Base-by-base conservation (phyloP, 2,888 invertebrate genomes). In the Macrophya alboannulata region DNA sequence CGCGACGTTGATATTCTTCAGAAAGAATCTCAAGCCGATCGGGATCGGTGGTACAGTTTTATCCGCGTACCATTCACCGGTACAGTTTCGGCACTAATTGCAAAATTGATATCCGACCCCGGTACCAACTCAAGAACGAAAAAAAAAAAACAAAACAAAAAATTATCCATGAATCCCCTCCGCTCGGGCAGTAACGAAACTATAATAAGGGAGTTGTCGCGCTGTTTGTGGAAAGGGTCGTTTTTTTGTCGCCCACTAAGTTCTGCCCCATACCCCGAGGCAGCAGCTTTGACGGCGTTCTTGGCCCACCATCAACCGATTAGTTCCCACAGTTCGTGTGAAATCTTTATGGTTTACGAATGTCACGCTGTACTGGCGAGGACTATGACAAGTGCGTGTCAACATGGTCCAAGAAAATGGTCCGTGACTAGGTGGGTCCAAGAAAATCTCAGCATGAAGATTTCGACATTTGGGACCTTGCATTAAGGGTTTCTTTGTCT, bases 21-120 rank as follows among this genome's bases (percentile, higher is more conserved):
- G 76, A 82, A 79, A 48, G 17, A 25, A 74, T 77, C 51, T 45
- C 43, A 88, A 86, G 79, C 86, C 88, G 85, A 87, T 86, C 87
- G 87, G 87, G 85, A 87, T 86, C 87, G 87, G 87, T 83, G 84
- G 87, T 90, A 90, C 90, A 90, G 90, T 90, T 90, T 90, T 90
- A 90, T 90, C 89, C 88, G 85, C 83, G 55, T 85, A 86, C 84
- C 81, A 84, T 85, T 86, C 85, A 45, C 51, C 82, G 4, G 15
- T 55, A 17, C n/a, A 15, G 17, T 37, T 37, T 68, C 8, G 12
- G 6, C 1, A 37, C 68, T 68, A 68, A 68, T 68, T 68, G 68
- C 37, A 17, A 62, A 68, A 68, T 62, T 12, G 10, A 9, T 10
- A 12, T 62, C 25, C 55, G n/a, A 55, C 17, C 17, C 17, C 51